These are phyloP conservation scores for Oscheius sp. DNA, from an alignment of 2,888 invertebrate species.

Conservation along the genomic window DNA sequence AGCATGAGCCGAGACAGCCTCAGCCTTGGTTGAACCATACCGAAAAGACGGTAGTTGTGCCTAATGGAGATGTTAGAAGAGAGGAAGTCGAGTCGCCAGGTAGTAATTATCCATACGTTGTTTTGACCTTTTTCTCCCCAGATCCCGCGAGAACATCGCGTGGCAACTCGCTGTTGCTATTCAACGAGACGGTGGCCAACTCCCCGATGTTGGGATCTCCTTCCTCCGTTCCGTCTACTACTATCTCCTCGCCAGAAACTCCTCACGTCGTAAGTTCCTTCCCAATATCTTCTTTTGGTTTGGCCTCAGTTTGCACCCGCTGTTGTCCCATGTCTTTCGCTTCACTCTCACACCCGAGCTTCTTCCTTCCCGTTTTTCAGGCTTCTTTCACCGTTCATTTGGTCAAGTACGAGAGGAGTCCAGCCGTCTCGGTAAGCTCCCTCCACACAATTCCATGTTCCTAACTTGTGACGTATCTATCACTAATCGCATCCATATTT, in stretches of 20 bases:
- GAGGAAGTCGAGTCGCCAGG: not conserved
- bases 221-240: constrained; percentile 12
- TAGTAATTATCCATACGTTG: not conserved
- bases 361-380: constrained; percentile 24
- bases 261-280: not conserved
- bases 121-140: not conserved
- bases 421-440: constrained; percentile 33
- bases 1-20: constrained; percentile 57
- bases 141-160: constrained; percentile 7
- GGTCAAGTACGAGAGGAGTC: constrained; percentile 36
- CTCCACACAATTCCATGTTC: not conserved
- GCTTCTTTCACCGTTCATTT: constrained; percentile 38
- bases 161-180: constrained; percentile 8
- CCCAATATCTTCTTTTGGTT: too few species aligned
- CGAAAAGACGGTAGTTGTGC: not conserved
- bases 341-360: not conserved
- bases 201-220: constrained; percentile 16
- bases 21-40: constrained; percentile 49
- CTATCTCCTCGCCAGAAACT: constrained; percentile 15
- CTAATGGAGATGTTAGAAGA: constrained; percentile 1
- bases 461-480: not conserved
- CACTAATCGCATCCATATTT: not conserved
- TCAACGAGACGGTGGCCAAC: constrained; percentile 18
- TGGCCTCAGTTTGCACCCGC: too few species aligned
- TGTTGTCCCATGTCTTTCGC: too few species aligned